Evolutionary conservation across 2,113 vertebrate genomes (phyloP), one percentile per base, ranked within the genome.

Genomic region (Xyrauchen texanus): DNA sequence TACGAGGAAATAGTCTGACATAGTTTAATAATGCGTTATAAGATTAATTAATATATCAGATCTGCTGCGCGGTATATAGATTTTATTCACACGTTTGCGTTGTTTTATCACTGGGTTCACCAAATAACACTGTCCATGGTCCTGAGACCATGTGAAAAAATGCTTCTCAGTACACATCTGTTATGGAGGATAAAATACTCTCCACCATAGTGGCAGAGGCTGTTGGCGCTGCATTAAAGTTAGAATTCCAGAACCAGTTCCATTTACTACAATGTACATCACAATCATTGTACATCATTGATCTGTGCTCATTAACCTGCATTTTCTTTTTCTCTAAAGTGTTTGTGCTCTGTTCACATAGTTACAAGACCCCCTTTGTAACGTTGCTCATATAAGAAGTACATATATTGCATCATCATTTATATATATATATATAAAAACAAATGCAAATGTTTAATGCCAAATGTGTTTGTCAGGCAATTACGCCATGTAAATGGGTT

Each of bases 51-150:
- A 34, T 34, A 1, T 34, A 34, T 3, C 21, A 46, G 45, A 46
- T 0, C 4, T 58, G 6, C 3, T 47, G 10, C 10, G 21, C 21
- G 21, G 21, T 34, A n/a, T n/a, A 51, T 7, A 21, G 15, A 11
- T 11, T 58, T 11, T 21, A 68, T 47, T 15, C 4, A 66, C 4
- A 66, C 47, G 42, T 60, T 45, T 47, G 55, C 15, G n/a, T 61
- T 46, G 15, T 8, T 7, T 21, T 11, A 13, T 34, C 21, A 34
- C 21, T 34, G 21, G 21, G 3, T 34, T 34, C 11, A 5, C 7
- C 6, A 58, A 58, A n/a, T 15, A n/a, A 5, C 49, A n/a, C 73
- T 76, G 73, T 76, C 73, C 73, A 65, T 65, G 73, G 73, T 76
- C 11, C 73, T 76, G 73, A 61, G 16, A 44, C 7, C 21, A 6